Base-by-base conservation (phyloP, 2,888 invertebrate genomes). In the Mythimna loreyi region DNA sequence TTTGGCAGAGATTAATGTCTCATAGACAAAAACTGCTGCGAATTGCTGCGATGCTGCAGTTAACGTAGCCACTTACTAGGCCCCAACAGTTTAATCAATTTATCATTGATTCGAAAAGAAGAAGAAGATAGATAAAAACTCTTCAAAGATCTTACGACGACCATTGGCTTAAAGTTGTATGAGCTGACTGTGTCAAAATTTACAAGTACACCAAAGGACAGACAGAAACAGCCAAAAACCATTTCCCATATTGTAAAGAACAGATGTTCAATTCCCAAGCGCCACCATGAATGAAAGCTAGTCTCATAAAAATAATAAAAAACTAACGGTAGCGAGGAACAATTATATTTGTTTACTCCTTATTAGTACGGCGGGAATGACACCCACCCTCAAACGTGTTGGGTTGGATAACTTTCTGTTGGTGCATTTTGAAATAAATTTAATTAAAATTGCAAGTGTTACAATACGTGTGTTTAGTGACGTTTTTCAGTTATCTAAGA, bases 301-400 rank as follows among this genome's bases (percentile, higher is more conserved):
- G 78, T 78, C 60, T 50, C 21, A 67, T 47, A 73, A 82, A 72
- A 59, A 71, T 49, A 78, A 66, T 65, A 71, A 75, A 76, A 75
- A 84, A 58, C 33, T 36, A 8, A 25, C 45, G 50, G 53, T 68
- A 65, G 73, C 59, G 64, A 64, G 72, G 72, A 77, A 77, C 70
- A 80, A 84, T 80, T 78, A 85, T 78, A 85, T 75, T 85, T 84
- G 78, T 84, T 85, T 84, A 82, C 78, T 82, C 67, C 59, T 79
- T 72, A 80, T 67, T 72, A 84, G 76, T 69, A 4, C 30, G 13
- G 55, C 64, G 62, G 57, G 60, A 72, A 74, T 66, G 67, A 53
- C 53, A 67, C 72, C 62, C 53, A 43, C 33, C 67, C 43, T 45
- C 43, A 36, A 28, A 57, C 72, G 78, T 50, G 74, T 16, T 55